Percentiles rank a stretch among this genome's conserved stretches.
Evolutionary conservation across 2,888 invertebrate genomes (phyloP).

Genomic region (Xestia ashworthii): DNA sequence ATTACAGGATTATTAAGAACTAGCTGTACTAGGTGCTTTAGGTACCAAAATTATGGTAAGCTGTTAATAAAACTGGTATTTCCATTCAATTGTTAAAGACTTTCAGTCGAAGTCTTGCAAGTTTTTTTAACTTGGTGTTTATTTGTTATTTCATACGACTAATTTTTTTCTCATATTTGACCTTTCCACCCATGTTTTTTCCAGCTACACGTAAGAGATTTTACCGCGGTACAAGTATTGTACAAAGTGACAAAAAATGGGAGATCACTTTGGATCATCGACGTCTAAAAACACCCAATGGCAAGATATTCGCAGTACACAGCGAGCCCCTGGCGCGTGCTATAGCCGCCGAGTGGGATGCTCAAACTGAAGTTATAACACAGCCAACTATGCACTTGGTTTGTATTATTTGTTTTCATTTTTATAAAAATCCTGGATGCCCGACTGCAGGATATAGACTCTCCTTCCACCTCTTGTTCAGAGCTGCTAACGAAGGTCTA

Average conservation of each 20-base stretch:
- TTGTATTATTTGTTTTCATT: conserved; percentile 66
- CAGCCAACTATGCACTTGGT: conserved; percentile 97
- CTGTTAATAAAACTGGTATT: neutral
- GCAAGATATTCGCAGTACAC: conserved; percentile 93
- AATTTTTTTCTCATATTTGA: neutral
- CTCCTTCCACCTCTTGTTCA: neutral
- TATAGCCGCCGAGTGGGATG: conserved; percentile 98
- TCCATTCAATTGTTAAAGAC: neutral
- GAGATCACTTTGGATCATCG: conserved; percentile 97
- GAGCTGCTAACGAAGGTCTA: neutral
- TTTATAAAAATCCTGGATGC: neutral
- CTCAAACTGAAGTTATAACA: conserved; percentile 94
- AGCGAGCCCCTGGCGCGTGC: conserved; percentile 97
- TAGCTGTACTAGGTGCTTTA: conserved; percentile 69
- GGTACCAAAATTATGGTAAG: conserved; percentile 78
- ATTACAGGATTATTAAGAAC: conserved; percentile 66
- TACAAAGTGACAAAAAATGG: conserved; percentile 93
- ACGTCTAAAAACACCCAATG: conserved; percentile 97
- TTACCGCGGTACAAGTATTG: conserved; percentile 93
- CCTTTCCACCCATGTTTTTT: conserved; percentile 52
- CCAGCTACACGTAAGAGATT: conserved; percentile 92
- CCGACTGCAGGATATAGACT: neutral
- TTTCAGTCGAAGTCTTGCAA: neutral
- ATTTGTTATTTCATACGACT: neutral
- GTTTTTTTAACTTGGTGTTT: neutral